These are phyloP conservation scores for Andrena haemorrhoa DNA, from an alignment of 2,888 invertebrate species.

Conservation along the genomic window DNA sequence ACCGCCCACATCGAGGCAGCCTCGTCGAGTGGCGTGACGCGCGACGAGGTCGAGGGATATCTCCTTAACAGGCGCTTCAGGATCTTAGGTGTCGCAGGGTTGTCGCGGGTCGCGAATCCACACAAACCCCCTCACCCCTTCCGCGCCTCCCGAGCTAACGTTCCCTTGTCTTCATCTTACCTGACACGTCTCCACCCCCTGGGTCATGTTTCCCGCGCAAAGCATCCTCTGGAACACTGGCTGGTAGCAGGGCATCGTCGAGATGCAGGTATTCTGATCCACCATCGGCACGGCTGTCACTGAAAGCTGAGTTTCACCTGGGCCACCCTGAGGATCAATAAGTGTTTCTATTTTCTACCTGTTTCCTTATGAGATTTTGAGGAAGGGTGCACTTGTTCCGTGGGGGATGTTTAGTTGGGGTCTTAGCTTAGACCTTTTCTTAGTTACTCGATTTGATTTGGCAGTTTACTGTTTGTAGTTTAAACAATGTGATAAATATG, in stretches of 20 bases:
- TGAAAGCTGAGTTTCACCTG: constrained; percentile 37
- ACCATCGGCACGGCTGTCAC: constrained; percentile 58
- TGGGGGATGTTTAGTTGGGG: too few species aligned
- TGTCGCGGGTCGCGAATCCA: constrained; percentile 44
- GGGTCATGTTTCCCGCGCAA: constrained; percentile 87
- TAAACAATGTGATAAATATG: too few species aligned
- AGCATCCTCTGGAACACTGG: constrained; percentile 87
- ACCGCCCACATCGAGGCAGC: background rate
- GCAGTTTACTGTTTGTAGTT: too few species aligned
- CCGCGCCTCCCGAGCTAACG: background rate
- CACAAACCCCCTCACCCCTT: constrained; percentile 4
- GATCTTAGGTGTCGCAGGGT: constrained; percentile 51
- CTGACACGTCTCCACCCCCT: constrained; percentile 87
- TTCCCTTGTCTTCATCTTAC: constrained; percentile 79
- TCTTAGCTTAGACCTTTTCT: too few species aligned
- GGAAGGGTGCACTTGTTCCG: too few species aligned
- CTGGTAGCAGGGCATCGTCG: constrained; percentile 64
- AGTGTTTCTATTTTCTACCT: background rate
- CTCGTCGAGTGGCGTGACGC: constrained; percentile 46
- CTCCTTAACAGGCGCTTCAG: constrained; percentile 40
- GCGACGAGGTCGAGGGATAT: constrained; percentile 44
- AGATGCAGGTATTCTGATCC: constrained; percentile 60
- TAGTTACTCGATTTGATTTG: too few species aligned
- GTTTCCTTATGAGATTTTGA: background rate
- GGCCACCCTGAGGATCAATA: constrained; percentile 37